Percentiles rank a stretch among this genome's conserved stretches.
phyloP scores from a whole-genome alignment of 2,113 vertebrate species.

The Cryptomyrus ogoouensis region DNA sequence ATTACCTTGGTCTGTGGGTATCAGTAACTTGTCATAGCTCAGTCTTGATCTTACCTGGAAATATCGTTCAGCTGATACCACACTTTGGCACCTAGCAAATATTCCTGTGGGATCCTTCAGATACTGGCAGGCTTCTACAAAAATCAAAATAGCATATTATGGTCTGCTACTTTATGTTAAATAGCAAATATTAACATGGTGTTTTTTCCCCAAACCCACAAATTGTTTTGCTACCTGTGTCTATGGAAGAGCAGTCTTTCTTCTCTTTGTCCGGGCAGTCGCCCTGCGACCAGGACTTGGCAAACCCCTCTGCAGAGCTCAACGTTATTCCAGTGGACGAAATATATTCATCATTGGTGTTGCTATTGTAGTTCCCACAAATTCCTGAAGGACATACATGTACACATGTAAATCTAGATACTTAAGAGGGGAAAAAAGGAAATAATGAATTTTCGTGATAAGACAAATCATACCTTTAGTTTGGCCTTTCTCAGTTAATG shows the following conservation, averaged over 20 bases:
- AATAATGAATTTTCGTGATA: background rate
- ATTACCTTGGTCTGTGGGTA: too few species aligned
- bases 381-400: conserved; percentile 47
- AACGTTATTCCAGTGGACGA: conserved; percentile 53
- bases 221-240: background rate
- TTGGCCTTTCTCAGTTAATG: background rate
- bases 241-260: conserved; percentile 38
- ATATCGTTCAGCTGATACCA: too few species aligned
- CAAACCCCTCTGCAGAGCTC: conserved; percentile 48
- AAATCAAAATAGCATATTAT: background rate
- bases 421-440: background rate
- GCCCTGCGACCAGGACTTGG: conserved; percentile 51
- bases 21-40: background rate
- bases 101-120: too few species aligned
- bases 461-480: conserved; percentile 36
- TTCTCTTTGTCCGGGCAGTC: conserved; percentile 36
- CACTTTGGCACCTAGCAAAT: too few species aligned
- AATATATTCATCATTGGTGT: conserved; percentile 59
- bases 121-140: conserved; percentile 31
- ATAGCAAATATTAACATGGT: background rate
- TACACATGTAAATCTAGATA: background rate
- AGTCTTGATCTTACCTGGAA: too few species aligned
- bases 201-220: background rate
- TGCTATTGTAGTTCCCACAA: conserved; percentile 58
- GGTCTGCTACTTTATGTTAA: too few species aligned